These are phyloP conservation scores for Neria commutata DNA, from an alignment of 2,888 invertebrate genomes.

Conservation along the genomic window DNA sequence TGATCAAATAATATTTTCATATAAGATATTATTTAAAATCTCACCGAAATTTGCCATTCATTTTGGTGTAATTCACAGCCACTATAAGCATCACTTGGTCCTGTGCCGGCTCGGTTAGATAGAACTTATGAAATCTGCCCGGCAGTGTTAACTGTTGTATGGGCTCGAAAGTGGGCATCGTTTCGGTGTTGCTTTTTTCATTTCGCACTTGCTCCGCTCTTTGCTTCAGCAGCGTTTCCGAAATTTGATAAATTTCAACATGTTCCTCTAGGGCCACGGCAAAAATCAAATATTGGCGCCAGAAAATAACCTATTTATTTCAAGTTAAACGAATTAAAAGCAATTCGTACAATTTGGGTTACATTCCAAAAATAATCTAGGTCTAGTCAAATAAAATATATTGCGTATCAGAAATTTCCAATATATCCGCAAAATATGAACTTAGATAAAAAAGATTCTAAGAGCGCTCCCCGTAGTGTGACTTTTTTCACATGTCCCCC, in stretches of 20 bases:
- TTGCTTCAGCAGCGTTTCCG: constrained; percentile 32
- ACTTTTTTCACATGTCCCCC: too few relatives aligned
- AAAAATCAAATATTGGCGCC: constrained; percentile 48
- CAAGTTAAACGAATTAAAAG: too few relatives aligned
- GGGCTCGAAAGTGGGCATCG: constrained; percentile 39
- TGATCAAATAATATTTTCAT: not conserved
- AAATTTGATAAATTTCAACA: constrained; percentile 51
- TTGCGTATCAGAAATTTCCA: too few relatives aligned
- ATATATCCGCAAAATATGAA: not conserved
- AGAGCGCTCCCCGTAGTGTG: too few relatives aligned
- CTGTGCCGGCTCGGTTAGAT: constrained; percentile 38
- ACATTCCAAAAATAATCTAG: too few relatives aligned
- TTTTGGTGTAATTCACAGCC: constrained; percentile 40
- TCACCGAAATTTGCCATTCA: constrained; percentile 41
- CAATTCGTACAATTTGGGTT: too few relatives aligned
- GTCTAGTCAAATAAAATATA: too few relatives aligned
- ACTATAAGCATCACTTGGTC: constrained; percentile 45
- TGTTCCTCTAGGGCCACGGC: constrained; percentile 46
- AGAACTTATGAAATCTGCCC: constrained; percentile 41
- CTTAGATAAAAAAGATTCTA: not conserved
- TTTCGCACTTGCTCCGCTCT: constrained; percentile 26
- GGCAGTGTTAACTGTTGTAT: constrained; percentile 50
- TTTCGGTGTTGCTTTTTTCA: constrained; percentile 9
- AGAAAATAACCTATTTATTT: constrained; percentile 43
- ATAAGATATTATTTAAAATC: too few relatives aligned